Percentiles rank a stretch among this genome's conserved stretches.
Evolutionary conservation across 2,888 invertebrate species (phyloP).

Genomic region (Lamellibrachia satsuma): DNA sequence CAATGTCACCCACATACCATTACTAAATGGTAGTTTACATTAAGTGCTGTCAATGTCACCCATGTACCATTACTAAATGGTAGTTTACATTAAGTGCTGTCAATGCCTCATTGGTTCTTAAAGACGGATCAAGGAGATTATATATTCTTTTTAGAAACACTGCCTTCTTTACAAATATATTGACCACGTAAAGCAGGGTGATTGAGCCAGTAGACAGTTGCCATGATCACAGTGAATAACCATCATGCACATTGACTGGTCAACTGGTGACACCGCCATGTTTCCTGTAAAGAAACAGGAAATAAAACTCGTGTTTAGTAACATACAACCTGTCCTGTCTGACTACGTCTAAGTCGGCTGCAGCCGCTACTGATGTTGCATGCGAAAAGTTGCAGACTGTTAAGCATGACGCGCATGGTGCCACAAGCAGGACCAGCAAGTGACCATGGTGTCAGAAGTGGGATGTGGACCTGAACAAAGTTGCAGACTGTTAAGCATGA

Average conservation of each 20-base stretch:
- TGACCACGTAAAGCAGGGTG: neutral
- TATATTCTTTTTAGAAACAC: neutral
- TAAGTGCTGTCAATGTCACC: no score
- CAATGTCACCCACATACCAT: no score
- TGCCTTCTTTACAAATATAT: neutral
- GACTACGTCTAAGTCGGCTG: neutral
- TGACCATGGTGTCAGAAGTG: constrained; percentile 17
- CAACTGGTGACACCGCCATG: neutral
- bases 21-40: no score
- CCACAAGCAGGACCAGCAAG: neutral
- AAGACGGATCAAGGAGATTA: neutral
- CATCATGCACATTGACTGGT: neutral
- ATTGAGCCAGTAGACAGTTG: neutral
- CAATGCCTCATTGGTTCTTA: neutral
- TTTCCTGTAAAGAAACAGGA: constrained; percentile 17
- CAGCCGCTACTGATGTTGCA: neutral
- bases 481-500: neutral
- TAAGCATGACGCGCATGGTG: constrained; percentile 11
- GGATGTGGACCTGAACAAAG: neutral
- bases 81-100: neutral
- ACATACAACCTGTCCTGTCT: neutral
- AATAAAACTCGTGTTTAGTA: neutral
- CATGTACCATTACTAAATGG: no score
- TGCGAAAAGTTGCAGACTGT: neutral
- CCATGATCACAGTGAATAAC: neutral